Conservation (phyloP, 2,888 invertebrate species). For the Polydrusus pterygomalis region DNA sequence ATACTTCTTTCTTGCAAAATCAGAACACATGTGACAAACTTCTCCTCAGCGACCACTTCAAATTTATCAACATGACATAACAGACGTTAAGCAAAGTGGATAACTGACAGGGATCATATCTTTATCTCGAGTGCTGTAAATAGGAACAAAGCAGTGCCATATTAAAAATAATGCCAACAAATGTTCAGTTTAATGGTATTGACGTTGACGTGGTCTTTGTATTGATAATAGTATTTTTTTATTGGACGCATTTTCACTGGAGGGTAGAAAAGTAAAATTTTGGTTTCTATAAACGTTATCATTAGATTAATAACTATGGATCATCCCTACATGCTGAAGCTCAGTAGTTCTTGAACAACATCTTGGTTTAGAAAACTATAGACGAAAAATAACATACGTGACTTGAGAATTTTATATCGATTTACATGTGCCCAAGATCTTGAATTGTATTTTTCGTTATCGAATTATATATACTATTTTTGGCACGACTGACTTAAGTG, state of each 20-base stretch:
- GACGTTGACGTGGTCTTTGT: background rate
- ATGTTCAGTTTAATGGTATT: background rate
- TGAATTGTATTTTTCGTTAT: no score
- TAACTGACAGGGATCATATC: conserved; percentile 35
- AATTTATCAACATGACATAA: conserved; percentile 43
- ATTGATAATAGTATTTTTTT: background rate
- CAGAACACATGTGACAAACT: conserved; percentile 22
- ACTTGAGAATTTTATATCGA: no score
- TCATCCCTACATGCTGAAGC: no score
- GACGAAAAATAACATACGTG: no score
- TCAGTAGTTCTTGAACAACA: no score
- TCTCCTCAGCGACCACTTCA: conserved; percentile 20
- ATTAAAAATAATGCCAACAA: conserved; percentile 9
- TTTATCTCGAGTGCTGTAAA: conserved; percentile 17
- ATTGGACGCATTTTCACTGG: no score
- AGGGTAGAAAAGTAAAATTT: no score
- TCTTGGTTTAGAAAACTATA: no score
- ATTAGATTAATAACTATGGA: no score
- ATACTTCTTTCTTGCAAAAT: background rate
- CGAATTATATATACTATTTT: background rate
- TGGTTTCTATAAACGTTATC: no score
- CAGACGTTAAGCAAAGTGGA: conserved; percentile 43
- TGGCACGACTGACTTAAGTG: background rate
- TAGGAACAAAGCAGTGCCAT: conserved; percentile 16
- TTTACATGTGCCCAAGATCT: no score